phyloP scores from a whole-genome alignment of 2,797 vertebrate species.

The Ctenochaetus hawaiiensis region DNA sequence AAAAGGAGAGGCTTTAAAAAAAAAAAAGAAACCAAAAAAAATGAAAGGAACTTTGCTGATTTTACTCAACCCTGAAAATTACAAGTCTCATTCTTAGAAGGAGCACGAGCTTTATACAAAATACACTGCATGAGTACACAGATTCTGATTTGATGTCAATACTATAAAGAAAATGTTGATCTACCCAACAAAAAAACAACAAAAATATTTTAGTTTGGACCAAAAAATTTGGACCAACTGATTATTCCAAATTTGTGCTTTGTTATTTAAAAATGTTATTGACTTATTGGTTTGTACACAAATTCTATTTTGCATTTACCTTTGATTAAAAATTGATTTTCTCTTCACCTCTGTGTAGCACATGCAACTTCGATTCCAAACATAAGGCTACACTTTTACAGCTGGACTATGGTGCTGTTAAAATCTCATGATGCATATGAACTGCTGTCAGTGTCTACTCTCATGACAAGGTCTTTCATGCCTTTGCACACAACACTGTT shows the following conservation, averaged over 20 bases:
- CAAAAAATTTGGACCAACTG: too few relatives aligned
- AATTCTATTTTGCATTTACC: not conserved
- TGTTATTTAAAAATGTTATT: too few relatives aligned
- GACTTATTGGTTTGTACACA: not conserved
- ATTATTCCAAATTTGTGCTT: too few relatives aligned
- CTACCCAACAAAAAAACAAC: not conserved
- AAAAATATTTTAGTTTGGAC: not conserved
- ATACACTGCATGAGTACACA: too few relatives aligned
- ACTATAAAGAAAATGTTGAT: not conserved
- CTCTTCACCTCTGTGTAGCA: not conserved
- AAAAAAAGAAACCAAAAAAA: too few relatives aligned
- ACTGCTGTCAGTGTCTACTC: conserved; percentile 23
- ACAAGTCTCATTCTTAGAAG: too few relatives aligned
- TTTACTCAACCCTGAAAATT: too few relatives aligned
- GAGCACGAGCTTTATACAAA: too few relatives aligned
- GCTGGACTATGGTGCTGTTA: not conserved
- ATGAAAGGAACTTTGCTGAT: too few relatives aligned
- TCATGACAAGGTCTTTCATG: conserved; percentile 48
- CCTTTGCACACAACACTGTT: conserved; percentile 34
- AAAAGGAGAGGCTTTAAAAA: too few relatives aligned
- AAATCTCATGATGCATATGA: conserved; percentile 10
- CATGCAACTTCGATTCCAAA: too few relatives aligned
- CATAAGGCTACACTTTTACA: not conserved
- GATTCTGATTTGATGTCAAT: too few relatives aligned
- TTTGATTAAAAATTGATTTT: not conserved